Percentiles rank a stretch among this genome's conserved stretches.
phyloP scores from a whole-genome alignment of 2,888 invertebrate species.

The Brachyptera risi region DNA sequence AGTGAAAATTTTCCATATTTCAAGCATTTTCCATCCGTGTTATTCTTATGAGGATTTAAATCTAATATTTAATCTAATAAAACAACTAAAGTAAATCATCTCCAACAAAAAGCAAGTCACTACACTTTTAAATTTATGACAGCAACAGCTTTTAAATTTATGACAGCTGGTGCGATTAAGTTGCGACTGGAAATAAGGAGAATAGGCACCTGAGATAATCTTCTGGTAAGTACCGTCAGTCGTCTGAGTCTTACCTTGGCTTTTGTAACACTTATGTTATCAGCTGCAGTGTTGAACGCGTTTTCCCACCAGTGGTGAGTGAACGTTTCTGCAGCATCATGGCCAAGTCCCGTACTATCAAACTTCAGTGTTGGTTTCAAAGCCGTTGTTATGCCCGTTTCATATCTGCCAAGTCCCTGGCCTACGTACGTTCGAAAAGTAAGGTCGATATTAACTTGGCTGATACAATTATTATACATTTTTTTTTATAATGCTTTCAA shows the following conservation, averaged over 20 bases:
- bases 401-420: slow-evolving; percentile 77
- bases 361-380: slow-evolving; percentile 77
- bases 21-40: too few species aligned
- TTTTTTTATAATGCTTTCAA: too few species aligned
- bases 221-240: neutral
- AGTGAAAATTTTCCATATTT: too few species aligned
- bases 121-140: too few species aligned
- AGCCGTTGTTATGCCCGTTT: slow-evolving; percentile 71
- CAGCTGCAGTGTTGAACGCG: slow-evolving; percentile 68
- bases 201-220: too few species aligned
- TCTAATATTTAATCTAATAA: too few species aligned
- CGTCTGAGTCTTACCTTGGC: slow-evolving; percentile 17
- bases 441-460: neutral
- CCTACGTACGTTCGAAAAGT: slow-evolving; percentile 53
- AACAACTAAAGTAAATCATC: too few species aligned
- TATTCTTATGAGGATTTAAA: too few species aligned
- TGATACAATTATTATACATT: neutral
- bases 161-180: too few species aligned
- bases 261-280: slow-evolving; percentile 52
- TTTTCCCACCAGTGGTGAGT: slow-evolving; percentile 84
- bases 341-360: slow-evolving; percentile 74
- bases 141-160: too few species aligned
- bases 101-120: too few species aligned
- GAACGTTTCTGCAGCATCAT: slow-evolving; percentile 67
- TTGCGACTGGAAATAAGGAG: too few species aligned